Base-by-base conservation (phyloP, 2,888 invertebrate species). In the Monoplex corrugatus region DNA sequence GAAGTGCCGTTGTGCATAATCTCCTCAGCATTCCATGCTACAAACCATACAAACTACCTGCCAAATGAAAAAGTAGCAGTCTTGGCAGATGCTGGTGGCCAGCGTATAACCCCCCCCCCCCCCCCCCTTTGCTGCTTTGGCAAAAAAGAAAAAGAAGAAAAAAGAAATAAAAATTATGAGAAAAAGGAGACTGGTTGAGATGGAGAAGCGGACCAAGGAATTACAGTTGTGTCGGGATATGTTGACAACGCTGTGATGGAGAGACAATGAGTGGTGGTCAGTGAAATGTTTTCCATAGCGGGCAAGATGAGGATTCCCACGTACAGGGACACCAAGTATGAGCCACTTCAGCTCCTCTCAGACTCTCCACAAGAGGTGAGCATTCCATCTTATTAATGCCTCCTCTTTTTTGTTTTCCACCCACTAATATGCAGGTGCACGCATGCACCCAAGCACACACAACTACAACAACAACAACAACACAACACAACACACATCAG, bases 261-360 rank as follows among this genome's bases (percentile, higher is more conserved):
- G 6, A 10, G 78, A 80, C 43, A 28, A 80, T 80, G 78, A 80
- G 78, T 43, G n/a, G n/a, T n/a, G n/a, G n/a, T n/a, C 28, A 57
- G 68, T 40, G 93, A 91, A 80, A 95, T 95, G 95, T 95, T 95
- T 92, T 93, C 94, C 57, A 94, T 95, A 45, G 94, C 94, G 32
- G 95, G 94, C 80, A 94, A 94, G 91, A 89, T 94, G 50, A 91
- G 93, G 87, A 87, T 94, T 57, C 92, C 94, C 43, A 90, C 92
- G 43, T 94, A 94, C 91, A 91, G 92, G 88, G 91, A 91, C 82
- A 90, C 91, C 50, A 93, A 94, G 89, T 95, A 95, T 92, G 94
- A 94, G 88, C 95, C 94, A 0, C 89, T 95, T 84, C 94, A 93
- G 86, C 92, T 94, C 35, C 91, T 94, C 45, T 90, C 91, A 87